phyloP scores from a whole-genome alignment of 2,113 vertebrate species.

The Murina feae region DNA sequence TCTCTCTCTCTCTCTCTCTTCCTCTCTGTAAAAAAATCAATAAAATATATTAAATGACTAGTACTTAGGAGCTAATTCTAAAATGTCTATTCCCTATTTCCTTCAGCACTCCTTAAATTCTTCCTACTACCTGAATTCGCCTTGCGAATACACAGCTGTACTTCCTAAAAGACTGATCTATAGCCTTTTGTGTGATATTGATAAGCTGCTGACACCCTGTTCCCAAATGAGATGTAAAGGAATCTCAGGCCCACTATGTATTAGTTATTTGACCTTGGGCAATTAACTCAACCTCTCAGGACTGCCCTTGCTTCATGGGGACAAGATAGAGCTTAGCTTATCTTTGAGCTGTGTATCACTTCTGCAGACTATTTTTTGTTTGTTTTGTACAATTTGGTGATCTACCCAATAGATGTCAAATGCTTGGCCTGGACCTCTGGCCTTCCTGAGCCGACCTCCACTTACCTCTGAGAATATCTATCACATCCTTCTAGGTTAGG shows the following conservation, averaged over 20 bases:
- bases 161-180: constrained; percentile 38
- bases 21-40: too few relatives aligned
- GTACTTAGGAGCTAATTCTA: not conserved
- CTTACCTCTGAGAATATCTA: not conserved
- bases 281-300: not conserved
- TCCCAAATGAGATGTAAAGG: not conserved
- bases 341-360: not conserved
- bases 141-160: constrained; percentile 17
- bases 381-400: not conserved
- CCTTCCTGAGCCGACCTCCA: not conserved
- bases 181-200: constrained; percentile 50
- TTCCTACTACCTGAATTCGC: not conserved
- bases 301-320: not conserved
- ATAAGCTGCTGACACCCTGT: constrained; percentile 43
- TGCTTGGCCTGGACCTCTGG: not conserved
- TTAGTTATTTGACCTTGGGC: not conserved
- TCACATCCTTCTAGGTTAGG: not conserved
- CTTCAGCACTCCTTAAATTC: not conserved
- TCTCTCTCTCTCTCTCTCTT: too few relatives aligned
- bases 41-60: too few relatives aligned
- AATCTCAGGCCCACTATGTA: not conserved
- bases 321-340: not conserved
- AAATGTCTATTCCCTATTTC: not conserved
- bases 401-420: not conserved
- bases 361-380: not conserved